Percentiles rank a stretch among this genome's conserved stretches.
Conservation (phyloP, 2,113 vertebrate genomes). For the Cygnus buccinator region DNA sequence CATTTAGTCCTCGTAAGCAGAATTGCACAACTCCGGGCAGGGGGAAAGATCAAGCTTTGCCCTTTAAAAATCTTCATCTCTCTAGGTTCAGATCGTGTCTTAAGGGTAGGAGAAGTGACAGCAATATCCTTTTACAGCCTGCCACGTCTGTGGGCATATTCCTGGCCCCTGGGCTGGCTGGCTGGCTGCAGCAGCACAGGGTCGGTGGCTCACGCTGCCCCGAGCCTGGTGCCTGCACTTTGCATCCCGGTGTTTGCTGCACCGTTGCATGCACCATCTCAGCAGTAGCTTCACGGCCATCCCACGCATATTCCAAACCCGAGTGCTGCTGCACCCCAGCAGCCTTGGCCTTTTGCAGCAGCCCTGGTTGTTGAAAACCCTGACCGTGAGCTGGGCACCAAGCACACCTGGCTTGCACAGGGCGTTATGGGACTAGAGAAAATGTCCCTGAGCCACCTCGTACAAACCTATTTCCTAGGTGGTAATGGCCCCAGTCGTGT, state of each 20-base stretch:
- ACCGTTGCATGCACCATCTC: neutral
- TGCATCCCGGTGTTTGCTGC: neutral
- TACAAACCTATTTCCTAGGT: neutral
- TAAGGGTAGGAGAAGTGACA: neutral
- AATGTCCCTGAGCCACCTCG: no score
- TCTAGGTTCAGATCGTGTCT: neutral
- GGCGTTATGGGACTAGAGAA: neutral
- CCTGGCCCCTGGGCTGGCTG: neutral
- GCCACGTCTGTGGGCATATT: neutral
- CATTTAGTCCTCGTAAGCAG: neutral
- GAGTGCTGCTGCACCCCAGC: neutral
- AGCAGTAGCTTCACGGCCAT: neutral
- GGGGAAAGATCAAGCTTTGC: neutral
- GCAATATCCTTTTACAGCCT: neutral
- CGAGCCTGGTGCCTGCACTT: neutral
- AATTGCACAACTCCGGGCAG: neutral
- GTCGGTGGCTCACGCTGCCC: neutral
- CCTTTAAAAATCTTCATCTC: neutral
- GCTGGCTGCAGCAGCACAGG: neutral
- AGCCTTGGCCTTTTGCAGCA: neutral
- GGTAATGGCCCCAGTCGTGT: neutral
- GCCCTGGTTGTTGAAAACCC: accelerated
- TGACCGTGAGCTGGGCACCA: neutral
- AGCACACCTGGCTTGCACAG: neutral
- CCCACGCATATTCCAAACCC: neutral